Evolutionary conservation across 2,797 vertebrate species (phyloP), one percentile per base, ranked within the genome.

Genomic region (Crenichthys baileyi): DNA sequence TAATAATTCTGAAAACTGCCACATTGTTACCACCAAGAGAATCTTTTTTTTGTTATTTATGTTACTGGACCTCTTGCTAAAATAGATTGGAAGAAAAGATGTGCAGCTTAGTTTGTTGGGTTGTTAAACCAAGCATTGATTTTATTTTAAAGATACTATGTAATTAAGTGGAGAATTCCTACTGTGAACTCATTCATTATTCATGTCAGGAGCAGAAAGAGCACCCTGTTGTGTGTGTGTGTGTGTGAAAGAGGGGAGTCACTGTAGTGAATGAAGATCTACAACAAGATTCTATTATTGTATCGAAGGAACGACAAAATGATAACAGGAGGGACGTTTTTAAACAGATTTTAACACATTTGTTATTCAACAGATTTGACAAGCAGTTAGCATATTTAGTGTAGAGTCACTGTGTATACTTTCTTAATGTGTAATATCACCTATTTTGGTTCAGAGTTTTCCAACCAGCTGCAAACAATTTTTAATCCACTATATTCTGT

Each of bases 161-260:
- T 70, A 70, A 70, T 70, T 70, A 46, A 48, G 41, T 70, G 67
- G 67, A 70, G 67, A 29, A 70, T 8, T 46, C 41, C 67, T 46
- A 16, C 41, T 46, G 67, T 70, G 67, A 70, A 46, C 2, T n/a
- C 41, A 70, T 70, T 26, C 20, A 70, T 70, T 70, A 70, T 70
- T 70, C 41, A 46, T 48, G 24, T 70, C n/a, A 60, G 41, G 11
- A 46, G 67, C 67, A 26, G 67, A 26, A 26, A 13, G 20, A 18
- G 63, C 36, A 67, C 63, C 67, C 67, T 70, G 67, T 70, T 70
- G 67, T 26, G 67, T 70, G 67, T 70, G 67, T 46, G 67, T 70
- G 67, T 70, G 26, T 70, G 67, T 46, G 67, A 26, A 70, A 70
- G 67, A 46, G 67, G 24, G 41, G 44, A 70, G 41, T 70, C 67